Evolutionary conservation across 2,113 vertebrate species (phyloP), one percentile per base, ranked within the genome.

Genomic region (Eubucco bourcierii): DNA sequence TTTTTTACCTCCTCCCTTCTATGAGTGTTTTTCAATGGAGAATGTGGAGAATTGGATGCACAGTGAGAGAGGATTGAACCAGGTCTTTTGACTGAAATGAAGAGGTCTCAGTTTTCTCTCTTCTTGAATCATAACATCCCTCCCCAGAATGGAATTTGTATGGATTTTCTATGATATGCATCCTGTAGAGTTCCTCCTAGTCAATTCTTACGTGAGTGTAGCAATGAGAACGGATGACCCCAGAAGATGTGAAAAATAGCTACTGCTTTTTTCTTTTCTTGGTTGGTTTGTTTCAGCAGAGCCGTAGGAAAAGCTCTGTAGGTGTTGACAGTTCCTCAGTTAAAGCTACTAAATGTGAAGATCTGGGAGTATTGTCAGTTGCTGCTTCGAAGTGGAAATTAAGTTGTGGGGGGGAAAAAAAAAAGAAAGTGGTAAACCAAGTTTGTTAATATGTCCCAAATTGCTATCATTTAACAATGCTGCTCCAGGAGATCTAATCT

Each of bases 151-250:
- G 27, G 24, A 82, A 37, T 88, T 90, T 64, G 21, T 84, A 86
- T 94, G 39, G 78, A 86, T 94, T 96, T 94, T 83, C 90, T 87
- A 65, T 80, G 92, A 78, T 29, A 86, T 34, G 79, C 28, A 19
- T 93, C 56, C 75, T 92, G 71, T 76, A 86, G 63, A 82, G 90
- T 88, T 96, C 86, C 71, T 90, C n/a, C 55, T 46, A 81, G 67
- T 91, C 71, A 84, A 59, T 93, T 93, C 68, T 80, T 93, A 75
- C 56, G 31, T 79, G 66, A 84, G 23, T 13, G 63, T 76, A 88
- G 73, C 52, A 65, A 44, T 66, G 59, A 90, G 66, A 95, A 94
- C 24, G 44, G 50, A 94, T 94, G 53, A 59, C 50, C 19, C 63
- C 27, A 86, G 74, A 83, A 68, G 39, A 86, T 27, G 16, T 47